These are phyloP conservation scores for Oreochromis tanganicae DNA, from an alignment of 2,113 vertebrate genomes.

Conservation along the genomic window DNA sequence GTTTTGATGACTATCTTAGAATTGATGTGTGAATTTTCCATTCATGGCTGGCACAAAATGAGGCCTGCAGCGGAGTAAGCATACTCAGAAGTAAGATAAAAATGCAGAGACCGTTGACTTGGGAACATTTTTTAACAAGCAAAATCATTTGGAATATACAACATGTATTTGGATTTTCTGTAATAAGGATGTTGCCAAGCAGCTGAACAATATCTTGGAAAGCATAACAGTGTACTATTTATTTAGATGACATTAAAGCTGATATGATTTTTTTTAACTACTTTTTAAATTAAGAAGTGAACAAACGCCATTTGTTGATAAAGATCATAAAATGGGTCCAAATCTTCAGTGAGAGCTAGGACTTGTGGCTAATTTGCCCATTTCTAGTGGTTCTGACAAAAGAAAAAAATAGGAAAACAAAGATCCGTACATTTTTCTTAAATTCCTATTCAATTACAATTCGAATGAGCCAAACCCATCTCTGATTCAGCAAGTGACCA, in stretches of 20 bases:
- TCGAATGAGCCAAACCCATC: background rate
- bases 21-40: background rate
- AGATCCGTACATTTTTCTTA: background rate
- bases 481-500: background rate
- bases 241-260: background rate
- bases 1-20: background rate
- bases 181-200: background rate
- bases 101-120: background rate
- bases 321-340: background rate
- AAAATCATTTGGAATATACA: background rate
- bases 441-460: background rate
- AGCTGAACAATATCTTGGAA: background rate
- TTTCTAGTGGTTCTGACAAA: background rate
- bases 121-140: background rate
- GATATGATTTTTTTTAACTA: background rate
- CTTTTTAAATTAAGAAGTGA: background rate
- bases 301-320: background rate
- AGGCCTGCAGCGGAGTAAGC: background rate
- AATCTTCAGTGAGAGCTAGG: background rate
- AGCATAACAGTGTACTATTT: background rate
- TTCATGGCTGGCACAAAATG: background rate
- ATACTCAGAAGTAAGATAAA: background rate
- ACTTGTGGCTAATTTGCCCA: background rate
- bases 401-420: background rate
- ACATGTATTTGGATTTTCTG: background rate